phyloP scores from a whole-genome alignment of 2,113 vertebrate genomes.

The Octodon degus region DNA sequence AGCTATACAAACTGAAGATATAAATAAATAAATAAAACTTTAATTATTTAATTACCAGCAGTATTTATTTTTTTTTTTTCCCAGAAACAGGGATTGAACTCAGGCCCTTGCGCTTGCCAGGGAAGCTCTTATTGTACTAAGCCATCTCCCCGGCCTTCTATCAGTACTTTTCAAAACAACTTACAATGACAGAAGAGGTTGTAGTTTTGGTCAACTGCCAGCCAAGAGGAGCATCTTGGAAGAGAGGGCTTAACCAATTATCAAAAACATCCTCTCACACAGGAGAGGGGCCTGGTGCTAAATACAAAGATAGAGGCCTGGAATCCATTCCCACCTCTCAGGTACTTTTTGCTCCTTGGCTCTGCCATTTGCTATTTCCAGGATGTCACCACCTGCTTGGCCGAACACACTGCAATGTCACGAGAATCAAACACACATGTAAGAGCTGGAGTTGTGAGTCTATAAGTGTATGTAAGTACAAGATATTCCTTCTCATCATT shows the following conservation, averaged over 20 bases:
- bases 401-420: background rate
- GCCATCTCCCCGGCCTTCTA: background rate
- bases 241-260: slow-evolving; percentile 27
- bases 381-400: background rate
- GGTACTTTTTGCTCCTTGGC: background rate
- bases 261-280: slow-evolving; percentile 31
- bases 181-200: slow-evolving; percentile 46
- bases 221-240: slow-evolving; percentile 29
- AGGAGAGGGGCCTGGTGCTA: background rate
- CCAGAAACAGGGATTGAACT: no score
- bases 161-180: slow-evolving; percentile 58
- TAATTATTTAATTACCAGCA: slow-evolving; percentile 24
- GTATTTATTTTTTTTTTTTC: no score
- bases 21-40: slow-evolving; percentile 28
- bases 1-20: slow-evolving; percentile 42
- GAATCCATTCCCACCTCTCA: background rate
- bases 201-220: slow-evolving; percentile 38
- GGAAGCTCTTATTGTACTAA: no score
- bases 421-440: background rate
- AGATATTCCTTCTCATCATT: background rate
- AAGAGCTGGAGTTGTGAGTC: background rate
- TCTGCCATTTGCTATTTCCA: background rate
- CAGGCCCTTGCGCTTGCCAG: no score
- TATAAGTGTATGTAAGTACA: background rate
- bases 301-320: background rate